phyloP scores from a whole-genome alignment of 92 coral and sea anemone genomes.

The Isaurus tuberculatus region DNA sequence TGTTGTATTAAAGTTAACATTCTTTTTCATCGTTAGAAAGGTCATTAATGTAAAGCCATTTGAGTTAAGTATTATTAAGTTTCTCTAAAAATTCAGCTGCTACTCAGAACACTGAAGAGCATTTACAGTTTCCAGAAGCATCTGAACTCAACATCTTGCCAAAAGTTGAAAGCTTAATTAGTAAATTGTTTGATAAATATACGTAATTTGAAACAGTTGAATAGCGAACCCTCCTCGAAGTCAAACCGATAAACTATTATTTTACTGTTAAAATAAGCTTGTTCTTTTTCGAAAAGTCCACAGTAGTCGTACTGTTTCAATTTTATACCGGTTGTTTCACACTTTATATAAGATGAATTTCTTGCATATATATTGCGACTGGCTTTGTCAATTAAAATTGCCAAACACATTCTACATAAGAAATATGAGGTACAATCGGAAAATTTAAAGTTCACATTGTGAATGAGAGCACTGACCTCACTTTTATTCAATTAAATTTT shows the following conservation, averaged over 20 bases:
- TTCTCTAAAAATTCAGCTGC: no score
- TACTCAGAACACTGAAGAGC: no score
- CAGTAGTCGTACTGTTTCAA: not conserved
- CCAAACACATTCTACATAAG: not conserved
- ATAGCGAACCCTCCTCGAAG: not conserved
- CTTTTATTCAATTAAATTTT: not conserved
- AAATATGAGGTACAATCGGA: conserved; percentile 11
- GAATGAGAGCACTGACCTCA: not conserved
- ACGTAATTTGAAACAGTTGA: conserved; percentile 15
- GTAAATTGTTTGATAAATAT: not conserved
- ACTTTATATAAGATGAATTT: no score
- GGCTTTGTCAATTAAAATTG: not conserved
- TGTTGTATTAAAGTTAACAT: no score
- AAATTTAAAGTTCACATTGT: not conserved
- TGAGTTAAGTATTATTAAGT: no score
- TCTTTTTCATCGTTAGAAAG: no score
- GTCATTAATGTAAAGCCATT: no score
- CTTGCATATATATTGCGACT: no score
- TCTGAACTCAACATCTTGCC: not conserved
- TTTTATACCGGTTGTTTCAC: not conserved
- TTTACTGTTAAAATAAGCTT: not conserved
- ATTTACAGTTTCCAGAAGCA: not conserved
- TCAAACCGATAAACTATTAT: not conserved
- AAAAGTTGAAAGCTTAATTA: not conserved
- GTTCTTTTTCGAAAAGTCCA: not conserved